Evolutionary conservation across 2,797 vertebrate genomes (phyloP), one percentile per base, ranked within the genome.

Genomic region (Euphonia xanthogaster): DNA sequence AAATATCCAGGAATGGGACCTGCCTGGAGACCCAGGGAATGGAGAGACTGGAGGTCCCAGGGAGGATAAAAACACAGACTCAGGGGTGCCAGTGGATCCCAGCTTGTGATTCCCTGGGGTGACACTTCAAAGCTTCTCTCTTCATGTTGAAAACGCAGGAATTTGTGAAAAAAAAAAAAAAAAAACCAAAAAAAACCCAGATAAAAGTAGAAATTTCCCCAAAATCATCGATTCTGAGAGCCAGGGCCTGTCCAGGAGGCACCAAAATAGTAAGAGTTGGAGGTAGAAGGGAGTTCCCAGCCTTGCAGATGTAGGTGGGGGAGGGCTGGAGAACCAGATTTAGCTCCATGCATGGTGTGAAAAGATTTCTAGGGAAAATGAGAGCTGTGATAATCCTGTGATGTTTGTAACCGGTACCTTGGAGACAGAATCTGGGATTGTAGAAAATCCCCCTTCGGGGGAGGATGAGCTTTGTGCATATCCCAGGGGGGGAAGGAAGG

Each of bases 251-350:
- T 44, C 63, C 68, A 91, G 77, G 67, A 88, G 63, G 68, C 51
- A 55, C 48, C 4, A 30, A 76, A 92, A 91, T 79, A 93, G 81
- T 21, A 78, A 10, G 24, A 60, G 37, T 12, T 79, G 62, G 89
- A 85, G 82, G 89, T 60, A 90, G 90, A 71, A 76, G 57, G 78
- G 92, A 80, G 72, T 88, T 90, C 72, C 92, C 79, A 82, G 81
- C 63, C 66, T 16, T 66, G 82, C 67, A 51, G 53, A 28, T 70
- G 84, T 82, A 87, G 81, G 84, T 74, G 68, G 81, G 47, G 35
- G 35, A 83, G 44, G 53, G 30, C 21, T 75, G 4, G 16, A 73
- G 87, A 70, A 39, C 37, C 87, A 75, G 42, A 92, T 86, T 81
- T 81, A 87, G 73, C 55, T 60, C 58, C 71, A 33, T 74, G 72